phyloP scores from a whole-genome alignment of 2,888 invertebrate species.

The Eutolmus rufibarbis region DNA sequence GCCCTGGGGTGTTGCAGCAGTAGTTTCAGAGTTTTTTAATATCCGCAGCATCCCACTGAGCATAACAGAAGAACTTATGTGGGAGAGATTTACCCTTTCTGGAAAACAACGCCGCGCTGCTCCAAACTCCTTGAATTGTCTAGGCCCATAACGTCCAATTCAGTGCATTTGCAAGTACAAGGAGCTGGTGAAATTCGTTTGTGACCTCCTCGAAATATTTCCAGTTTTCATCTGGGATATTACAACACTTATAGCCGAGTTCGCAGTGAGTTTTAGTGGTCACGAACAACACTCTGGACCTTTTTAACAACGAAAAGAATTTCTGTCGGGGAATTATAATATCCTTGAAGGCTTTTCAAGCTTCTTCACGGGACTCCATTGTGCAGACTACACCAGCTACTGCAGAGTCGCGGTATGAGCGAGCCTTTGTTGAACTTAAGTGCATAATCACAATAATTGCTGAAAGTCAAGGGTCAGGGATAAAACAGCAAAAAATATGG shows the following conservation, averaged over 20 bases:
- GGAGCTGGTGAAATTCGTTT: neutral
- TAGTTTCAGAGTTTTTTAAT: neutral
- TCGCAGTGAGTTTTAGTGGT: neutral
- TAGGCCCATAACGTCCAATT: neutral
- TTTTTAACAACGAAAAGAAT: neutral
- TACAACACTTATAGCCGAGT: neutral
- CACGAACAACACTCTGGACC: neutral
- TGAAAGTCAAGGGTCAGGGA: constrained; percentile 3
- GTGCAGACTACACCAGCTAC: neutral
- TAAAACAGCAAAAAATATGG: neutral
- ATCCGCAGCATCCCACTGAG: neutral
- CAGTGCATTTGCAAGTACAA: neutral
- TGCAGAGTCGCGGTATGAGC: neutral
- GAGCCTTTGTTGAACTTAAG: constrained; percentile 34
- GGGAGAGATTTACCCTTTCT: neutral
- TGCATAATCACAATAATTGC: constrained; percentile 42
- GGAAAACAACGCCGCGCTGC: neutral
- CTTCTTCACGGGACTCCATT: neutral
- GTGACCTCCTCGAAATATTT: neutral
- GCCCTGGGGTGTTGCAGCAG: neutral
- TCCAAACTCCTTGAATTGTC: neutral
- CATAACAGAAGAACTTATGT: neutral
- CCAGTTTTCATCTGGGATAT: neutral
- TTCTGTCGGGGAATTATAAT: neutral
- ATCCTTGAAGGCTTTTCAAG: neutral